phyloP scores from a whole-genome alignment of 2,113 vertebrate species.

The Aramus guarauna region DNA sequence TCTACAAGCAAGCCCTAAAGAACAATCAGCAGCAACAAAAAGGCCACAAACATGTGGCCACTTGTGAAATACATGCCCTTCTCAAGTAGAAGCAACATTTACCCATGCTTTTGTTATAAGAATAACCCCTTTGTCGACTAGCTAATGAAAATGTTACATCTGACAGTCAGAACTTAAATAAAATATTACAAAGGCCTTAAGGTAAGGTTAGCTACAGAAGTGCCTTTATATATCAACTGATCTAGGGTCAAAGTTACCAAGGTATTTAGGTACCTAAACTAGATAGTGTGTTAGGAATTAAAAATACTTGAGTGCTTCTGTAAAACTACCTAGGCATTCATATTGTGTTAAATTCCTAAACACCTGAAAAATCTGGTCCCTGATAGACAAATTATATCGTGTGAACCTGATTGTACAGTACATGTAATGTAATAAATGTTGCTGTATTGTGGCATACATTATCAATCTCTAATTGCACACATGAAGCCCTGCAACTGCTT shows the following conservation, averaged over 20 bases:
- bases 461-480: background rate
- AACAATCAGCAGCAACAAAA: background rate
- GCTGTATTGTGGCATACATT: background rate
- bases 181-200: background rate
- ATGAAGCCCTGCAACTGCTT: background rate
- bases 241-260: background rate
- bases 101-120: background rate
- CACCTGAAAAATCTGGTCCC: background rate
- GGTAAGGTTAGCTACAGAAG: background rate
- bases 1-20: background rate
- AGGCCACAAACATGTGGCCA: background rate
- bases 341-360: background rate
- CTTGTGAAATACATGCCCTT: background rate
- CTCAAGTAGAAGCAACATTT: background rate
- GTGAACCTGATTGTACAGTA: background rate
- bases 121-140: background rate
- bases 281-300: background rate
- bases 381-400: background rate
- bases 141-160: conserved; percentile 4
- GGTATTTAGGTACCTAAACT: background rate
- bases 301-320: background rate
- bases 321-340: background rate
- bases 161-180: background rate
- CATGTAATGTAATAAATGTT: fast-evolving
- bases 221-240: background rate